Evolutionary conservation across 2,797 vertebrate species (phyloP), one percentile per base, ranked within the genome.

Genomic region (Lophotriccus pileatus): DNA sequence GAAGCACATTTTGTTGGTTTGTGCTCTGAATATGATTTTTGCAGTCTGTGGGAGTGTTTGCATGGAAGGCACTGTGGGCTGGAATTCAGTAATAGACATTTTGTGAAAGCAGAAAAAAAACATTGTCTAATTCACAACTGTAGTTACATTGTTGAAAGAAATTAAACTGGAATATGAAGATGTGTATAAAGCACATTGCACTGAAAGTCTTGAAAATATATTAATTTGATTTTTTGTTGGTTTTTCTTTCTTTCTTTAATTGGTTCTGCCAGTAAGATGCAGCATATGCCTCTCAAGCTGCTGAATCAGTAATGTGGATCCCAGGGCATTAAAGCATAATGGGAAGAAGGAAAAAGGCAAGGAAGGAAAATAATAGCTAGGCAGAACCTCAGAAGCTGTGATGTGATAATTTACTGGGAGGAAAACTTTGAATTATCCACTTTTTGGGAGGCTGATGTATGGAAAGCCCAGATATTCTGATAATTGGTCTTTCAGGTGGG

Each of bases 161-260:
- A 84, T 96, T 64, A 91, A 96, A 91, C 72, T 95, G 91, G 85
- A 91, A 90, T 93, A 88, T 86, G 75, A 94, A 94, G 75, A 86
- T 84, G 16, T 84, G 60, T 93, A 49, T 93, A 75, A 90, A 88
- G 87, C 82, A 75, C 58, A 41, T 78, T 93, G 76, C 85, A 62
- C 85, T 95, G 95, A 94, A 93, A 91, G 37, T 62, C 74, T 93
- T 80, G 50, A 44, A 95, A 75, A 91, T 53, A 32, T 77, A 87
- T 82, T 91, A 1, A 55, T 91, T 92, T 94, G n/a, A 17, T 70
- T 79, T 90, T 93, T 85, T 75, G 37, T 75, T 91, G 68, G 32
- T 41, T 87, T 86, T 85, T 30, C 66, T 91, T 94, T 84, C 62
- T 60, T 74, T 60, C 87, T 95, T 53, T 92, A 93, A 84, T 94